Evolutionary conservation across 2,797 vertebrate species (phyloP), one percentile per base, ranked within the genome.

Genomic region (Carcharodon carcharias): DNA sequence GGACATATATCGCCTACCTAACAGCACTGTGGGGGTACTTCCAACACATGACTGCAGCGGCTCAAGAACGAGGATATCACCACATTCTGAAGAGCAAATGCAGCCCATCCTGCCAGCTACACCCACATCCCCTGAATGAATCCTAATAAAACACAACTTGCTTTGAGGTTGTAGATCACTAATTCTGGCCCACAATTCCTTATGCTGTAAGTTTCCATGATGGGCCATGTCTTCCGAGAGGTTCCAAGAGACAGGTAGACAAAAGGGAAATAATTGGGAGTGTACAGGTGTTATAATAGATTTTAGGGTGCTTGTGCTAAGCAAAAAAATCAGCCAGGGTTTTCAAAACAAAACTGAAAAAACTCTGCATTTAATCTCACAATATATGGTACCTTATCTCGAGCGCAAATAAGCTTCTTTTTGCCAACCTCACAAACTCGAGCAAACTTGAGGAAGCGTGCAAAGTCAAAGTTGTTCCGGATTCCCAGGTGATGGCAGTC

Each of bases 401-500:
- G 98, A 8, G 98, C 98, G 97, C 99, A 99, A 97, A 99, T 99
- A 96, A 97, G 97, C 96, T 98, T 99, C 97, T 97, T 97, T 0
- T 97, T 98, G 0, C 97, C 92, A 28, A 98, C 98, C 50, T 99
- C 97, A 97, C 99, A 99, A 95, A 99, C 98, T 2, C 99, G 98
- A 58, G 98, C 98, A 97, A 99, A 99, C 96, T 98, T 98, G 14
- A 99, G 97, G 97, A 98, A 99, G 58, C 99, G 98, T 0, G 96
- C 97, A 96, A 99, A 98, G 97, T 99, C 99, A 97, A 99, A 99
- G 96, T 99, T 99, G 96, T 99, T 99, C 65, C 98, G 98, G 97
- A 99, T 99, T 96, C 99, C 99, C 71, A 99, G 98, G 96, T 99
- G 98, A 97, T 99, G 97, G 96, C 99, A 99, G 96, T 99, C 99